Evolutionary conservation across 2,888 invertebrate species (phyloP).

Genomic region (Rhorus exstirpatorius): DNA sequence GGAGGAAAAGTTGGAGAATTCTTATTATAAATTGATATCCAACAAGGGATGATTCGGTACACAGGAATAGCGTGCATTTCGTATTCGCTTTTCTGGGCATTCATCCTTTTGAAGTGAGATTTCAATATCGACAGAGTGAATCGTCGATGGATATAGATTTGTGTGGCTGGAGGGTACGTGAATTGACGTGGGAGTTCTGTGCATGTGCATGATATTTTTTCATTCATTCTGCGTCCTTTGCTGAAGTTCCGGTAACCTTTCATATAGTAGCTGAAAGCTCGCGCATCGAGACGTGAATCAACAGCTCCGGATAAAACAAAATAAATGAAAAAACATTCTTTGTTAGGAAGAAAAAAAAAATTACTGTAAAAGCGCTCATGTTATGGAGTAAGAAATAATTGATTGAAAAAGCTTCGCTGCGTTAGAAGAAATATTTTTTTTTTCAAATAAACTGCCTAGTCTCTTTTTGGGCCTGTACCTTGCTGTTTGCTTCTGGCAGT

Average conservation of each 20-base stretch:
- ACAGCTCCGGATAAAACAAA: not conserved
- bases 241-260: conserved; percentile 31
- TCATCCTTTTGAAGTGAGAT: conserved; percentile 38
- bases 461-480: too few species aligned
- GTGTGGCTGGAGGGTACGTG: conserved; percentile 6
- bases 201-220: conserved; percentile 22
- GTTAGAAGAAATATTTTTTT: too few species aligned
- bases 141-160: conserved; percentile 32
- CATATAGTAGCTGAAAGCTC: conserved; percentile 30
- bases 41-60: too few species aligned
- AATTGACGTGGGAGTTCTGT: conserved; percentile 6
- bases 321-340: not conserved
- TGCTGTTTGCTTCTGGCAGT: too few species aligned
- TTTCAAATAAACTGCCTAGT: too few species aligned
- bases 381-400: too few species aligned
- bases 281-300: conserved; percentile 2
- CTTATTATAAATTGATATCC: too few species aligned
- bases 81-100: not conserved
- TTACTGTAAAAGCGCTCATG: not conserved
- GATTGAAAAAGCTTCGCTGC: too few species aligned
- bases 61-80: too few species aligned
- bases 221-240: conserved; percentile 30
- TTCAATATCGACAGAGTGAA: conserved; percentile 55
- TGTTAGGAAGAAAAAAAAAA: conserved; percentile 5
- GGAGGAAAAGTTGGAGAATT: too few species aligned